Percentiles rank a stretch among this genome's conserved stretches.
phyloP scores from a whole-genome alignment of 2,888 invertebrate genomes.

The Uropetala carovei region DNA sequence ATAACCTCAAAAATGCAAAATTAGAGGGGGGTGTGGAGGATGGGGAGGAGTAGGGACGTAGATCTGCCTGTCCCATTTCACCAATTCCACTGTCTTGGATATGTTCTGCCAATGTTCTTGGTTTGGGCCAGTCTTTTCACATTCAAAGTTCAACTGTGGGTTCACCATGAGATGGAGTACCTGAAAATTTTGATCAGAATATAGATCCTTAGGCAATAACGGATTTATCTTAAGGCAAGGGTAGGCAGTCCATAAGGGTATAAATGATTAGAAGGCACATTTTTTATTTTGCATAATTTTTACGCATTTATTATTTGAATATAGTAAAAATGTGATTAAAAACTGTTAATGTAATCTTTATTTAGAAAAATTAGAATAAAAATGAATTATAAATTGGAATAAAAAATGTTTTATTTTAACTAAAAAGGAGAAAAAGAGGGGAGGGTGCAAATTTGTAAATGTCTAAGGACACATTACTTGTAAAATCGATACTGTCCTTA shows the following conservation, averaged over 20 bases:
- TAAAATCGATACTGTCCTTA: too few relatives aligned
- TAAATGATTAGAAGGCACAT: neutral
- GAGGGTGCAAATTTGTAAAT: too few relatives aligned
- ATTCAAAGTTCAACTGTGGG: conserved; percentile 80
- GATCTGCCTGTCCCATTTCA: conserved; percentile 79
- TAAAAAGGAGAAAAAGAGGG: too few relatives aligned
- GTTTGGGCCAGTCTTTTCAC: conserved; percentile 82
- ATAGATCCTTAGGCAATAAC: conserved; percentile 25
- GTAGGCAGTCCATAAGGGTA: too few relatives aligned
- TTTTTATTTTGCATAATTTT: neutral
- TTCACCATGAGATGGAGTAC: conserved; percentile 80
- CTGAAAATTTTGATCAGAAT: conserved; percentile 66
- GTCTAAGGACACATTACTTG: too few relatives aligned
- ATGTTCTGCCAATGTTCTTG: conserved; percentile 80
- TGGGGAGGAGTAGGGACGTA: conserved; percentile 72
- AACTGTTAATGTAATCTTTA: too few relatives aligned
- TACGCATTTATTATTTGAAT: too few relatives aligned
- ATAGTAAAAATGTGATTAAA: too few relatives aligned
- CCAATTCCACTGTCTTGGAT: conserved; percentile 78
- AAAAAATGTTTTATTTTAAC: too few relatives aligned
- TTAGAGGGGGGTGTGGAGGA: conserved; percentile 76
- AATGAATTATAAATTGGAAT: too few relatives aligned
- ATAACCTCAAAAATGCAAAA: conserved; percentile 21
- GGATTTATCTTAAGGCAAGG: too few relatives aligned
- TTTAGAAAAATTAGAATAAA: too few relatives aligned